Evolutionary conservation across 1,140 invertebrate genomes (phyloP).

Genomic region (Brachionus rubens): DNA sequence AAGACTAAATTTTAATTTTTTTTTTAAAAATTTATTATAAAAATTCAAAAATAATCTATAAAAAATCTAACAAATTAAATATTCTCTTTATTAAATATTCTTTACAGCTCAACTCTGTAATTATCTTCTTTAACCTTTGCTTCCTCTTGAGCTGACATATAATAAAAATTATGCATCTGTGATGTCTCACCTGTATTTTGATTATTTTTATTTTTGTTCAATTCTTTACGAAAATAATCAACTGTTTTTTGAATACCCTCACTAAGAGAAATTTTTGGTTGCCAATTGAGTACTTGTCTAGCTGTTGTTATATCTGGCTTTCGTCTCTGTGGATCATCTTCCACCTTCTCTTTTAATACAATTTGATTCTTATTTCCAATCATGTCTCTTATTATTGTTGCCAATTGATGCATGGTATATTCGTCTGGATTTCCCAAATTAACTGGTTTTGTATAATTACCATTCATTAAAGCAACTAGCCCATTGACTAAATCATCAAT

Average conservation of each 20-base stretch:
- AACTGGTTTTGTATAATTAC: conserved; percentile 85
- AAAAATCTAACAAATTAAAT: too few species aligned
- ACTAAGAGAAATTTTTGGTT: conserved; percentile 80
- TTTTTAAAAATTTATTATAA: too few species aligned
- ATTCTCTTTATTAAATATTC: too few species aligned
- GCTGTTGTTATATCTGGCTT: conserved; percentile 88
- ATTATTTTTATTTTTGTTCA: conserved; percentile 41
- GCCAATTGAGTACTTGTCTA: conserved; percentile 79
- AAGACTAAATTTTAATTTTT: too few species aligned
- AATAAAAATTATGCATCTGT: conserved; percentile 27
- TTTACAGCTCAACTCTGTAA: conserved; percentile 6
- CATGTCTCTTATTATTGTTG: conserved; percentile 77
- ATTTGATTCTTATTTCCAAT: conserved; percentile 54
- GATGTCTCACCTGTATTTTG: not conserved
- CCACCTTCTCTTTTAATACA: conserved; percentile 66
- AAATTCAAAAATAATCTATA: too few species aligned
- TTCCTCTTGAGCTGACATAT: conserved; percentile 9
- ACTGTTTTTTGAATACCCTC: conserved; percentile 82
- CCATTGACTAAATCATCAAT: conserved; percentile 95
- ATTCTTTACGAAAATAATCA: conserved; percentile 81
- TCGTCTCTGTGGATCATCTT: conserved; percentile 90
- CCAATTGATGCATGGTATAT: conserved; percentile 93
- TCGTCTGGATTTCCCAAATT: conserved; percentile 98
- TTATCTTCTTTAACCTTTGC: not conserved
- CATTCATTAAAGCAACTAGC: conserved; percentile 83